Conservation (phyloP, 2,888 invertebrate genomes). For the Stratiomys singularior region DNA sequence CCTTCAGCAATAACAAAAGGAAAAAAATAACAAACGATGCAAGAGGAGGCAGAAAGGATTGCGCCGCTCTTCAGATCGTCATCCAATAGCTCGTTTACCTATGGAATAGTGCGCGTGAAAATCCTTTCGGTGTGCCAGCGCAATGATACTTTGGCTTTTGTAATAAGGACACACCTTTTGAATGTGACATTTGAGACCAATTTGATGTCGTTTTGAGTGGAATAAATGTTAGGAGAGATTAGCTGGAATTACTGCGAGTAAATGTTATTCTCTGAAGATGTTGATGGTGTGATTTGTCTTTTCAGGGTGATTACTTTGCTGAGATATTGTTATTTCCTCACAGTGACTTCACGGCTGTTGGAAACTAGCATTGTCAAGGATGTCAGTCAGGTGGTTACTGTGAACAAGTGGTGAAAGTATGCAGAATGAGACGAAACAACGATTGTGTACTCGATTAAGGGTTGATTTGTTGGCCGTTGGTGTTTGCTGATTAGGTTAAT, state of each 20-base stretch:
- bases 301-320: conserved; percentile 37
- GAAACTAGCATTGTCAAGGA: too few relatives aligned
- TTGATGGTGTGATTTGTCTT: conserved; percentile 44
- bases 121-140: conserved; percentile 33
- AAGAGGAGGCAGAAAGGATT: conserved; percentile 19
- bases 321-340: conserved; percentile 33
- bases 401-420: too few relatives aligned
- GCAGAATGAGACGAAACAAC: too few relatives aligned
- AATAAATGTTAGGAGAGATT: conserved; percentile 41
- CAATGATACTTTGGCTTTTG: conserved; percentile 40
- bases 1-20: background rate
- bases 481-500: too few relatives aligned
- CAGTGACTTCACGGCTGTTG: too few relatives aligned
- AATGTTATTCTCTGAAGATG: conserved; percentile 35
- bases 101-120: conserved; percentile 24
- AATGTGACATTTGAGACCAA: conserved; percentile 51
- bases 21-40: too few relatives aligned
- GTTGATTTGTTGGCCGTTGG: too few relatives aligned
- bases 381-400: too few relatives aligned
- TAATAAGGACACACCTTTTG: conserved; percentile 49
- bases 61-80: background rate
- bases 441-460: too few relatives aligned
- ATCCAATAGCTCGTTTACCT: conserved; percentile 7
- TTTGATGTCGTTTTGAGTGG: conserved; percentile 49
- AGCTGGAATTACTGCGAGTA: conserved; percentile 37